Evolutionary conservation across 2,113 vertebrate species (phyloP), one percentile per base, ranked within the genome.

Genomic region (Semnopithecus entellus): DNA sequence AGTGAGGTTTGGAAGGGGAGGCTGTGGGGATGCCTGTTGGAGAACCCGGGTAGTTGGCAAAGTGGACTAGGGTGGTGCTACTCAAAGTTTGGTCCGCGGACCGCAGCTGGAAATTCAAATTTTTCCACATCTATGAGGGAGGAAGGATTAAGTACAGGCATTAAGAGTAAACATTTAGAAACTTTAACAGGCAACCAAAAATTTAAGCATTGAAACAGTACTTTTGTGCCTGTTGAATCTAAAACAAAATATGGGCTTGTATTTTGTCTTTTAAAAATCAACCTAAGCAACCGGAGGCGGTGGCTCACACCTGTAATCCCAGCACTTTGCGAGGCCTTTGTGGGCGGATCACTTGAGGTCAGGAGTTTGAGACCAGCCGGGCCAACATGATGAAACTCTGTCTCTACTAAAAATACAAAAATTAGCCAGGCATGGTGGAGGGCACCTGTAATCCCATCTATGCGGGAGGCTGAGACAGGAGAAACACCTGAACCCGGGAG

Each of bases 221-320:
- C 55, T 30, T 81, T 22, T 68, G 52, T 91, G 40, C 92, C 30
- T 86, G 9, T 75, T 22, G 35, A 79, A n/a, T 89, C 55, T 76
- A 95, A 84, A 75, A 73, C 76, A 93, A 50, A 73, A 52, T 10
- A 55, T 7, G 13, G 25, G n/a, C 38, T 85, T 90, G 22, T 10
- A 48, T 88, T 76, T 84, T 84, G 32, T 93, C 57, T 57, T 88
- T 50, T 52, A 79, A 87, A 93, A 90, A 38, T 82, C 57, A 90
- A 40, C 30, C 32, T 52, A 30, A 64, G 61, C 27, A 64, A 1
- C 27, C 5, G 27, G 11, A 12, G 27, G 12, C 5, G 12, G 61
- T 64, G 27, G 61, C 61, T 30, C 27, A 30, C 12, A 27, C 61
- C 61, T 64, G 12, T 64, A 64, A 64, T 64, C 12, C 61, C 27